Base-by-base conservation (phyloP, 2,888 invertebrate genomes). In the Lycophotia porphyrea region DNA sequence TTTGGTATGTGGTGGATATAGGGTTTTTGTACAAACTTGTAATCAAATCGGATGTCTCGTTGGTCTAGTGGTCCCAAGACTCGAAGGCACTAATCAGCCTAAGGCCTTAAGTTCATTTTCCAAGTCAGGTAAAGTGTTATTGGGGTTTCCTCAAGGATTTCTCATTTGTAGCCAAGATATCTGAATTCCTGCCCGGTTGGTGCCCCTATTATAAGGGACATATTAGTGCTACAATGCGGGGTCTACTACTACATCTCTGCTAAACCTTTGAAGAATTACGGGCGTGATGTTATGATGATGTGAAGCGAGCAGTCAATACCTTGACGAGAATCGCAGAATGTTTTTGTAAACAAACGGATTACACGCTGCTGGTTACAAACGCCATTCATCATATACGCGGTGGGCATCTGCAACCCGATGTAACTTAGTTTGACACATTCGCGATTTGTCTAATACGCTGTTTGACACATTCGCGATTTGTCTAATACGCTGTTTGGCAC, bases 291-390 rank as follows among this genome's bases (percentile, higher is more conserved):
- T 4, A 11, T 24, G 36, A 24, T 13, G 61, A 36, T 24, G n/a
- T 39, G 15, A 21, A 55, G 4, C 27, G 27, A 52, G 24, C 5
- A 44, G 13, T 71, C 42, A 15, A 5, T 15, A 13, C 13, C 9
- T 71, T 27, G 27, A 18, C 8, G 18, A 27, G 55, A 73, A 42
- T 27, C 36, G 15, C 36, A 18, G 27, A 21, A 36, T 58, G 55
- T 73, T 73, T 34, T 49, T 24, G 36, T 66, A 31, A 72, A 42
- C 42, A 74, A 11, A 74, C 5, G n/a, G n/a, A n/a, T n/a, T n/a
- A n/a, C n/a, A n/a, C n/a, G n/a, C n/a, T n/a, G n/a, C n/a, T n/a
- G n/a, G n/a, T n/a, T n/a, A n/a, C n/a, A n/a, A n/a, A n/a, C n/a
- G n/a, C n/a, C n/a, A n/a, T n/a, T n/a, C n/a, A n/a, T n/a, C n/a